A percentile compares a stretch with the other conserved stretches of the same genome.
Conservation (phyloP, 2,888 invertebrate species). For the Latrodectus elegans region DNA sequence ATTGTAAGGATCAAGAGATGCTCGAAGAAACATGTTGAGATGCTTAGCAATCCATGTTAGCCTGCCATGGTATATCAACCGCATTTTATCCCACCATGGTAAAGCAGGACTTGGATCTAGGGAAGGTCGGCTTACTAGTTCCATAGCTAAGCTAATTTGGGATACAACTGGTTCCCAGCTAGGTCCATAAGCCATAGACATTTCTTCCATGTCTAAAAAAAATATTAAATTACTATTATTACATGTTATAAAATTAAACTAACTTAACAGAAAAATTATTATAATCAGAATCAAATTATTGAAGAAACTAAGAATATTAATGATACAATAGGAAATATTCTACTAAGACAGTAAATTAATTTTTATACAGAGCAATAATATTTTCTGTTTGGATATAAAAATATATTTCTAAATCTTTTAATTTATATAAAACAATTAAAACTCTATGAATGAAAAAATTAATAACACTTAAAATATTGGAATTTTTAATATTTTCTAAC, state of each 20-base stretch:
- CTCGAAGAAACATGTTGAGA: slow-evolving; percentile 92
- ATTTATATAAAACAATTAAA: no score
- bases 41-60: slow-evolving; percentile 90
- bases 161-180: slow-evolving; percentile 99
- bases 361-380: no score
- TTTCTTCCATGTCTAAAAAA: slow-evolving; percentile 82
- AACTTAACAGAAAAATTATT: no score
- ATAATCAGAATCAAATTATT: no score
- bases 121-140: slow-evolving; percentile 80
- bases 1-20: slow-evolving; percentile 97
- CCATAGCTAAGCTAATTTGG: slow-evolving; percentile 83
- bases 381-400: no score
- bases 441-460: no score
- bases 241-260: not conserved
- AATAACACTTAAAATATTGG: no score
- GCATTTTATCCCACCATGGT: slow-evolving; percentile 98
- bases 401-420: no score
- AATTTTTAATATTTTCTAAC: no score
- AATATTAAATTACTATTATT: not conserved
- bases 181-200: slow-evolving; percentile 86
- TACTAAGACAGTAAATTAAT: no score
- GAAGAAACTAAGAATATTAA: no score
- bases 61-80: slow-evolving; percentile 92
- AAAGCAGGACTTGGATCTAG: slow-evolving; percentile 94
- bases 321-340: no score